Base-by-base conservation (phyloP, 2,888 invertebrate species). In the Hirtodrosophila alboralis region DNA sequence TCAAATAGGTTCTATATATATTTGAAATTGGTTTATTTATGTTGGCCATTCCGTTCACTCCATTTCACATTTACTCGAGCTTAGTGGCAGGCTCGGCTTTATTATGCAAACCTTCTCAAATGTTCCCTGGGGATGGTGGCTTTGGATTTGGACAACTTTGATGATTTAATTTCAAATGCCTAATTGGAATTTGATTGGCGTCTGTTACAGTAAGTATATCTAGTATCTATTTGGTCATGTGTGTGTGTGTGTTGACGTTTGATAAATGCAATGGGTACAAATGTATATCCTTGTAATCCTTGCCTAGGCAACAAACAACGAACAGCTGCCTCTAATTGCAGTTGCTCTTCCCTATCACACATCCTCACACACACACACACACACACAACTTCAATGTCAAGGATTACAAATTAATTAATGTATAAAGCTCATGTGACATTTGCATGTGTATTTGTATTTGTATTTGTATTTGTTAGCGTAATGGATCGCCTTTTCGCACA, bases 361-460 rank as follows among this genome's bases (percentile, higher is more conserved):
- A n/a, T n/a, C n/a, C n/a, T n/a, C n/a, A n/a, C n/a, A n/a, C n/a
- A n/a, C n/a, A n/a, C n/a, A n/a, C n/a, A n/a, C n/a, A n/a, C n/a
- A n/a, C n/a, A n/a, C 37, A 21, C 13, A 33, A 40, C 67, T 56
- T 59, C 79, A 78, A 64, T 76, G 63, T 56, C 43, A 59, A 47
- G 80, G 79, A 80, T 83, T 83, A 73, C 73, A 80, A 78, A 81
- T 78, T 80, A 81, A 81, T 81, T 83, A 69, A 78, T 75, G 56
- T 80, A 76, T 83, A 58, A 61, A 56, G 58, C 61, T 52, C 43
- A 60, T 76, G 44, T 47, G 75, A 54, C 80, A 79, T 63, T 47
- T 66, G 70, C 71, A 67, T 71, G 40, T 44, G 51, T 58, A 23
- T 61, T 52, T n/a, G n/a, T n/a, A 79, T 63, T 47, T 66, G 70